Evolutionary conservation across 2,113 vertebrate genomes (phyloP).

Genomic region (Pachycephala philippinensis): DNA sequence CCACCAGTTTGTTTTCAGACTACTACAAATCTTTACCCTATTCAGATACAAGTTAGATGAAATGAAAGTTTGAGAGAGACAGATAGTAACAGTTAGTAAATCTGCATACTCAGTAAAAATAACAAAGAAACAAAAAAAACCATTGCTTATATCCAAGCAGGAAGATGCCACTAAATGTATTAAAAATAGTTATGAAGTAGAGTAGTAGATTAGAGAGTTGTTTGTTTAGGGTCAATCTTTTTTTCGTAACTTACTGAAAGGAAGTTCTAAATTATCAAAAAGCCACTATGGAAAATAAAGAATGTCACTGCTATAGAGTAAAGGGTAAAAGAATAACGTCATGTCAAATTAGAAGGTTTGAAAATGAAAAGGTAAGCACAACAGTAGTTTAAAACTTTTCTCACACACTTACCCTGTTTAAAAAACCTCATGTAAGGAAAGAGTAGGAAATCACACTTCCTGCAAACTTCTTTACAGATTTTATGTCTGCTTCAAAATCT

Average conservation of each 20-base stretch:
- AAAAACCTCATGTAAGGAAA: background rate
- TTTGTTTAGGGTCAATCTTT: background rate
- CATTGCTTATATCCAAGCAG: background rate
- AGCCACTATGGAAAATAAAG: background rate
- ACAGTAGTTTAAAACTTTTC: background rate
- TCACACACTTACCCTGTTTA: background rate
- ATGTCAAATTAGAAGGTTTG: background rate
- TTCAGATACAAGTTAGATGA: background rate
- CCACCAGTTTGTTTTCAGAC: no score
- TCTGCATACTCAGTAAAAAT: background rate
- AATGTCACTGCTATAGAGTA: background rate
- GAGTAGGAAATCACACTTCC: background rate
- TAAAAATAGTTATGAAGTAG: background rate
- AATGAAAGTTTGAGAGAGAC: background rate
- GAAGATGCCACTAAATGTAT: background rate
- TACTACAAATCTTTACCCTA: background rate
- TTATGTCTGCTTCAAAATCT: background rate
- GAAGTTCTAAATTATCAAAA: conserved; percentile 40
- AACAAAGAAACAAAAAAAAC: background rate
- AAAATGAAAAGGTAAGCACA: background rate
- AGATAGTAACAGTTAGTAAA: background rate
- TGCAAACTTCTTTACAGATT: background rate
- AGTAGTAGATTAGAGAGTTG: background rate
- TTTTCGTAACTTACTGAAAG: conserved; percentile 37
- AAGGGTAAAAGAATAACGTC: background rate